Percentiles rank a stretch among this genome's conserved stretches.
These are phyloP conservation scores for Psittacula echo DNA, from an alignment of 2,797 vertebrate species.

Conservation along the genomic window DNA sequence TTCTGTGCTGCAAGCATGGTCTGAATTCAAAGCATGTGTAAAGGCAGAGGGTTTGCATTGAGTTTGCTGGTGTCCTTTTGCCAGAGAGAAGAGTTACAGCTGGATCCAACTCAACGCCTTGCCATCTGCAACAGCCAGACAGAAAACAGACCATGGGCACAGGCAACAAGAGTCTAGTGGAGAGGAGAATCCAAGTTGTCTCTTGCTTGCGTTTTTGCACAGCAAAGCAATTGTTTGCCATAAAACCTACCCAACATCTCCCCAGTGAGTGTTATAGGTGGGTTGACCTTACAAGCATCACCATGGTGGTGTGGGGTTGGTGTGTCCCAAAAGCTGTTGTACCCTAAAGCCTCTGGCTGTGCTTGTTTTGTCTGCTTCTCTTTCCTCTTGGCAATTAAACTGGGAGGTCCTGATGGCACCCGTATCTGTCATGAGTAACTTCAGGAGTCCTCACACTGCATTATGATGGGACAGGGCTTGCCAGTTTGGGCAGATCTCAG, in stretches of 20 bases:
- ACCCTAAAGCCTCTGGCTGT: not conserved
- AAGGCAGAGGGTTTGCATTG: not conserved
- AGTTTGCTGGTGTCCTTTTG: not conserved
- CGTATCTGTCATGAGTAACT: not conserved
- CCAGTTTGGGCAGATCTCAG: not conserved
- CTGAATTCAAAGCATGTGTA: not conserved
- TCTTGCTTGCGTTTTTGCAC: not conserved
- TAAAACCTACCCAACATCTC: not conserved
- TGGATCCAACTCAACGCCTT: not conserved
- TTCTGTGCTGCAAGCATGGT: not conserved
- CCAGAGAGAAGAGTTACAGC: not conserved
- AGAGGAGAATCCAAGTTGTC: accelerated
- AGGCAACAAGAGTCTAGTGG: not conserved
- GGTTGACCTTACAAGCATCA: not conserved
- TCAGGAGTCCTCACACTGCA: not conserved
- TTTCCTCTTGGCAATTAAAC: not conserved
- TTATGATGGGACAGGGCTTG: not conserved
- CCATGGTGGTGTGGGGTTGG: not conserved
- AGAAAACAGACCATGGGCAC: not conserved
- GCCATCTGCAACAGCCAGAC: not conserved
- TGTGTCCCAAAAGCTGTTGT: not conserved
- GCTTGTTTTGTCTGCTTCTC: not conserved
- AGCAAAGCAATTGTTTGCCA: not conserved
- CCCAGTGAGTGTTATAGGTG: accelerated
- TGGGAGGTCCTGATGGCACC: not conserved